Percentiles rank a stretch among this genome's conserved stretches.
Evolutionary conservation across 2,888 invertebrate species (phyloP).

Genomic region (Biston stratarius): DNA sequence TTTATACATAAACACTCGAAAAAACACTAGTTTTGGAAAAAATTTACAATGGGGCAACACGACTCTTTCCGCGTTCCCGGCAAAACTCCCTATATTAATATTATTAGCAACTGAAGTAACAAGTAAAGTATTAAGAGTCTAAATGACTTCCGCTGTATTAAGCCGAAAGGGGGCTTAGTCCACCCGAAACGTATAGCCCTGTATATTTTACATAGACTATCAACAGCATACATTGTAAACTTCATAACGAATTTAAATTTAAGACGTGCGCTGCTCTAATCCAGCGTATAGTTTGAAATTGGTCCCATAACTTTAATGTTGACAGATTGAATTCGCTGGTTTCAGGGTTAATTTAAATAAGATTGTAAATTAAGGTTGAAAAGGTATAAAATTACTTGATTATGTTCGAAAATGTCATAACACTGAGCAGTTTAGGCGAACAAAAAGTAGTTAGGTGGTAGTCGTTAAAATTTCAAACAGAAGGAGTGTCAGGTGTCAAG

Average conservation of each 20-base stretch:
- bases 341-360: conserved; percentile 16
- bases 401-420: conserved; percentile 23
- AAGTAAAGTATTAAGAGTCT: no score
- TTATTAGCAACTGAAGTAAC: no score
- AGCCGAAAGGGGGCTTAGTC: no score
- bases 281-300: conserved; percentile 20
- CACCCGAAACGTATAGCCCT: no score
- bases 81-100: no score
- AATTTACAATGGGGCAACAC: no score
- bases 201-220: not conserved
- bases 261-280: conserved; percentile 9
- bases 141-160: no score
- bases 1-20: no score
- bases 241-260: conserved; percentile 20
- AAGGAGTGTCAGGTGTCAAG: conserved; percentile 24
- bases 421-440: conserved; percentile 13
- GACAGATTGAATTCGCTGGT: conserved; percentile 20
- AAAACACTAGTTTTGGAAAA: no score
- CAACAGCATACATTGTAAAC: conserved; percentile 19
- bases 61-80: no score
- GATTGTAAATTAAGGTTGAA: conserved; percentile 17
- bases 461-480: conserved; percentile 23
- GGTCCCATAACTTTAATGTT: conserved; percentile 19
- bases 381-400: conserved; percentile 14
- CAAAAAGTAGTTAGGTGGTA: conserved; percentile 16